Evolutionary conservation across 2,113 vertebrate species (phyloP), one percentile per base, ranked within the genome.

Genomic region (Pongo abelii): DNA sequence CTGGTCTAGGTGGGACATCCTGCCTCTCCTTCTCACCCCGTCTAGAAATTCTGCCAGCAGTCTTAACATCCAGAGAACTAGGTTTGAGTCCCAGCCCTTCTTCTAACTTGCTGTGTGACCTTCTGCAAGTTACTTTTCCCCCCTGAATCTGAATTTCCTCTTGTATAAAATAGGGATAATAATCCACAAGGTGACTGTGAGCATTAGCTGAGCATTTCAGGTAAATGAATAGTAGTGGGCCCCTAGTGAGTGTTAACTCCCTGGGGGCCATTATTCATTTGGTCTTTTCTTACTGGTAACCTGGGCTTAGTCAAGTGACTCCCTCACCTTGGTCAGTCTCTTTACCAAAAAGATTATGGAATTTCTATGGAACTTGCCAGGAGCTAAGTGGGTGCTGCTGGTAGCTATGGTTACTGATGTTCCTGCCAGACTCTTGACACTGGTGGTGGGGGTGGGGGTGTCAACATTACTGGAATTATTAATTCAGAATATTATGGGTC

Each of bases 61-160:
- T 59, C 48, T 50, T 55, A 13, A 67, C 43, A 35, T 25, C 18
- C 6, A 20, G 72, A 93, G 83, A 52, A 20, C 57, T 27, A 40
- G 38, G 40, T 38, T 91, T 0, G 0, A 46, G 16, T 75, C 16
- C 72, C 6, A 64, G 59, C 8, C 30, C 2, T 35, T 30, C 67
- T 30, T 64, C 70, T 35, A 23, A 69, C 18, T 88, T 89, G 81
- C 95, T 81, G 48, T 90, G 90, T 92, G 87, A 72, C 32, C 64
- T 87, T 22, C 69, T 46, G 17, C 43, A n/a, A 90, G 75, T 40
- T 13, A 27, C 80, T 84, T 10, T 40, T 18, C 85, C 38, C 95
- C 93, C 85, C 85, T 88, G 81, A 96, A 46, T 10, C 27, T 78
- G 84, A 1, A 0, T 25, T 6, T 78, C 35, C 72, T 91, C 46